phyloP scores from a whole-genome alignment of 2,888 invertebrate genomes.

The Fissipunctia ypsillon region DNA sequence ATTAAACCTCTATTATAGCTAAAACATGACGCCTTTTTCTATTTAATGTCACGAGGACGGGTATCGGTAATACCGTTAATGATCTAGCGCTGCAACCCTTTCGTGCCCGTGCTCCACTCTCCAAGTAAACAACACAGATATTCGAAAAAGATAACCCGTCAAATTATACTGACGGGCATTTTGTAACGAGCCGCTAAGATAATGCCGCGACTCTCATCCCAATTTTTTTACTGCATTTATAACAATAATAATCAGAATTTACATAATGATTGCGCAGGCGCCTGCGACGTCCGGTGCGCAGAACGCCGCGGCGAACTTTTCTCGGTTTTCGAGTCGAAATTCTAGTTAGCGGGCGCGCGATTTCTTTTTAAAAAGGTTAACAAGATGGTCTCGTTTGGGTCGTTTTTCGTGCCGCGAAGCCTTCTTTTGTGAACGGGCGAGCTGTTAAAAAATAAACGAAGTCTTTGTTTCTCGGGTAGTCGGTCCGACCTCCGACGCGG shows the following conservation, averaged over 20 bases:
- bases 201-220: conserved; percentile 74
- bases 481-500: conserved; percentile 90
- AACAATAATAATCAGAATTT: conserved; percentile 84
- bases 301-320: conserved; percentile 82
- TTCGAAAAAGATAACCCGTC: conserved; percentile 75
- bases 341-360: conserved; percentile 89
- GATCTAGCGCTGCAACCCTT: conserved; percentile 70
- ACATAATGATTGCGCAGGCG: conserved; percentile 89
- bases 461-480: conserved; percentile 91
- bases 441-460: conserved; percentile 91
- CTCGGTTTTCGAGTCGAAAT: conserved; percentile 90
- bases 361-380: conserved; percentile 90
- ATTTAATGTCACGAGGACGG: conserved; percentile 78
- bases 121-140: conserved; percentile 70
- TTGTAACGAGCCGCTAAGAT: conserved; percentile 78
- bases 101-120: conserved; percentile 61
- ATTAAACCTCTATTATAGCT: conserved; percentile 84
- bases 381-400: conserved; percentile 89
- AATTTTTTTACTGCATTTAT: conserved; percentile 79
- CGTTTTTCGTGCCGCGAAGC: conserved; percentile 89
- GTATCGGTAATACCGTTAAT: conserved; percentile 79
- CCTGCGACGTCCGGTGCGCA: conserved; percentile 83
- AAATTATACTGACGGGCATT: conserved; percentile 79
- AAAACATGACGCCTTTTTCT: conserved; percentile 77
- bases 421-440: conserved; percentile 90